These are phyloP conservation scores for Oeneis ivallda DNA, from an alignment of 2,888 invertebrate genomes.

Conservation along the genomic window DNA sequence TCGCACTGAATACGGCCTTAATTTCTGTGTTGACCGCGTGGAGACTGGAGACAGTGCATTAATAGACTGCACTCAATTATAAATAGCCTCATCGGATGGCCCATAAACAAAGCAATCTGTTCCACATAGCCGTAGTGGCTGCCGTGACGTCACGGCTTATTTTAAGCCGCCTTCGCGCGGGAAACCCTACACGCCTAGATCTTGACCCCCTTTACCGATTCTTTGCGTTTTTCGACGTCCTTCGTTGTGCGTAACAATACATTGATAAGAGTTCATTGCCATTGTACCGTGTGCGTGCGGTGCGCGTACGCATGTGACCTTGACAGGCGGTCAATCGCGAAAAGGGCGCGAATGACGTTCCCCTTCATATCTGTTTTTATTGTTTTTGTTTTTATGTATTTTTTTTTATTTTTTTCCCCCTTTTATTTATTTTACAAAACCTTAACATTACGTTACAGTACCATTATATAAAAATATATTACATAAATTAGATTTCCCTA, in stretches of 20 bases:
- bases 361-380: slow-evolving; percentile 39
- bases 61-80: slow-evolving; percentile 43
- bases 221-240: slow-evolving; percentile 49
- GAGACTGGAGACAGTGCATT: slow-evolving; percentile 33
- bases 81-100: slow-evolving; percentile 58
- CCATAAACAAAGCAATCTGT: slow-evolving; percentile 68
- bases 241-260: slow-evolving; percentile 54
- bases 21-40: slow-evolving; percentile 8
- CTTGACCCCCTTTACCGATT: slow-evolving; percentile 67
- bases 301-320: slow-evolving; percentile 65
- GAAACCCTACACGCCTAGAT: slow-evolving; percentile 69
- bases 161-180: slow-evolving; percentile 52
- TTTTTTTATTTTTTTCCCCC: slow-evolving; percentile 57
- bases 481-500: slow-evolving; percentile 68
- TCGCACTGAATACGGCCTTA: too few species aligned
- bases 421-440: slow-evolving; percentile 79
- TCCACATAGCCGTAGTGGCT: slow-evolving; percentile 64
- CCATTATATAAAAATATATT: slow-evolving; percentile 77
- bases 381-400: slow-evolving; percentile 45
- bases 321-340: slow-evolving; percentile 45
- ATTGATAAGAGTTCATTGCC: slow-evolving; percentile 72
- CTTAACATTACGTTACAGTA: slow-evolving; percentile 73
- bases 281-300: slow-evolving; percentile 16
- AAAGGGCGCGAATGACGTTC: slow-evolving; percentile 41
- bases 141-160: slow-evolving; percentile 64